Conservation (phyloP, 2,113 vertebrate species). For the Sceloporus tristichus region DNA sequence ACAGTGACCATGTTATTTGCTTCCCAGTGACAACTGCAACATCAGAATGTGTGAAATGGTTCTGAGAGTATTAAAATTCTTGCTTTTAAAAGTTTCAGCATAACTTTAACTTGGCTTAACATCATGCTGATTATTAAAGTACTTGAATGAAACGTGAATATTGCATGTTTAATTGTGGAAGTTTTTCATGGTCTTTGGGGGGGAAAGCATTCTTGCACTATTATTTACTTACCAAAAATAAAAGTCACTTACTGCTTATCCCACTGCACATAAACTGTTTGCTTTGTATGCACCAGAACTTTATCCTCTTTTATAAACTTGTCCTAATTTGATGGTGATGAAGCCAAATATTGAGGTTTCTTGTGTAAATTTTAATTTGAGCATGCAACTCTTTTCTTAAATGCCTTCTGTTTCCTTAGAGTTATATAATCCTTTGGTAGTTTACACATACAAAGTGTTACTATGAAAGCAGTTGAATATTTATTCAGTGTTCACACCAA, state of each 20-base stretch:
- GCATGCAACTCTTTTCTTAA: background rate
- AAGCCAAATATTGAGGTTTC: background rate
- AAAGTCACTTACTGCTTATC: slow-evolving; percentile 18
- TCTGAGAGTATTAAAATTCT: background rate
- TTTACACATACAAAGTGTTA: no score
- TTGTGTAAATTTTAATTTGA: background rate
- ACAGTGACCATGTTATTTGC: background rate
- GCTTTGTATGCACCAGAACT: background rate
- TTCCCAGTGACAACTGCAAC: background rate
- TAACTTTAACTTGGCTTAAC: background rate
- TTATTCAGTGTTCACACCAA: no score
- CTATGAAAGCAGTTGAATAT: no score
- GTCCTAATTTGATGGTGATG: background rate
- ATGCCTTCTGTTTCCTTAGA: background rate
- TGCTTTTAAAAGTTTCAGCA: slow-evolving; percentile 6
- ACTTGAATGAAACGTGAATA: slow-evolving; percentile 26
- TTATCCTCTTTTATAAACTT: background rate
- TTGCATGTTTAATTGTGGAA: slow-evolving; percentile 12
- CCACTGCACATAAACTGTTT: background rate
- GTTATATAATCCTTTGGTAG: background rate
- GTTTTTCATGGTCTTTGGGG: background rate
- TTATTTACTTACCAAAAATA: slow-evolving; percentile 26
- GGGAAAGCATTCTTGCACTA: slow-evolving; percentile 12
- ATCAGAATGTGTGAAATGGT: background rate
- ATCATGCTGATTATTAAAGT: slow-evolving; percentile 1